Percentiles rank a stretch among this genome's conserved stretches.
These are phyloP conservation scores for Ailuropoda melanoleuca DNA, from an alignment of 2,113 vertebrate genomes.

Conservation along the genomic window DNA sequence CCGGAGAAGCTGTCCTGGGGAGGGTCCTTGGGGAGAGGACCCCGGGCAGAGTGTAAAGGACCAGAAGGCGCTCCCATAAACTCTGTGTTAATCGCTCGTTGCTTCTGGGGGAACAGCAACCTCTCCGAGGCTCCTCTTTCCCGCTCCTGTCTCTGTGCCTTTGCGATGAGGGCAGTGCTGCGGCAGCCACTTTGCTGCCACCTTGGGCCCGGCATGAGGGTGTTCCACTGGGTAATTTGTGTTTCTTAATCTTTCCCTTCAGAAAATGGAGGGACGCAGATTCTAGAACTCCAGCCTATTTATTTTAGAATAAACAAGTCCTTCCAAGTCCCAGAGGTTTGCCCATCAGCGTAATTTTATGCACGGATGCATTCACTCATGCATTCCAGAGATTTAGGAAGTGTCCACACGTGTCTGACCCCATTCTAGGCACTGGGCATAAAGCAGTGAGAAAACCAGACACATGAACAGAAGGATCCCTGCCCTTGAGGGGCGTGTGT, in stretches of 20 bases:
- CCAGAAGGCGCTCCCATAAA: fast-evolving
- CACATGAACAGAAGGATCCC: background rate
- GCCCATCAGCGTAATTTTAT: background rate
- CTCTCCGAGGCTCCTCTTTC: background rate
- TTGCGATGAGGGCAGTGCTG: fast-evolving
- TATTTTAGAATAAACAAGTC: background rate
- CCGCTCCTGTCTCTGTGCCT: too few relatives aligned
- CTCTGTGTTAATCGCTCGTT: fast-evolving
- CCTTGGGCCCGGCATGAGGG: fast-evolving
- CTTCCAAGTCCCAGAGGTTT: background rate
- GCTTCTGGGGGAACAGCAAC: background rate
- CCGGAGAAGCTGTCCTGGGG: background rate
- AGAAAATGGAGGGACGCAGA: fast-evolving
- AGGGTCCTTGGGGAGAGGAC: too few relatives aligned
- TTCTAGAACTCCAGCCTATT: background rate
- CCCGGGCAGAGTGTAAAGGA: fast-evolving
- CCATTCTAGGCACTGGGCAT: background rate
- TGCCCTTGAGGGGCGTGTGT: fast-evolving
- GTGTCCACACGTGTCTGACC: background rate
- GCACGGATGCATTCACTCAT: background rate
- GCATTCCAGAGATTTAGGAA: background rate
- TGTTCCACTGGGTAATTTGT: background rate
- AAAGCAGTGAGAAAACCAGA: background rate
- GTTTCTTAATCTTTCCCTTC: background rate
- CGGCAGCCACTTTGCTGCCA: background rate